These are phyloP conservation scores for Chironomus striatipennis DNA, from an alignment of 1,140 invertebrate genomes.

Conservation along the genomic window DNA sequence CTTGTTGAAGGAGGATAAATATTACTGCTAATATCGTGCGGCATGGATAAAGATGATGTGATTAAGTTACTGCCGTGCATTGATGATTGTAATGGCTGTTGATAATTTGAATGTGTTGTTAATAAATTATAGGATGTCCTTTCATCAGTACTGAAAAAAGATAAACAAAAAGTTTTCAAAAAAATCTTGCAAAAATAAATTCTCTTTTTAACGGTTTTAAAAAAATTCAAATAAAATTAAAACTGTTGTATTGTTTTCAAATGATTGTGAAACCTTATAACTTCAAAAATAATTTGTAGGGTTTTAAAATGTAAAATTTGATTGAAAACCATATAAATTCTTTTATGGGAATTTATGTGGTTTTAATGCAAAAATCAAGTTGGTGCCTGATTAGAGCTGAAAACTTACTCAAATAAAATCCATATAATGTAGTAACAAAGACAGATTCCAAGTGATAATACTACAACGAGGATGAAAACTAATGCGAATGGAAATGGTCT, in stretches of 20 bases:
- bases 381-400: too few species aligned
- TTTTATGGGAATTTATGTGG: too few species aligned
- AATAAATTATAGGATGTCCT: slow-evolving; percentile 4
- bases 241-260: not conserved
- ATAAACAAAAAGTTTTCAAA: slow-evolving; percentile 27
- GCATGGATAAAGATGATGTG: not conserved
- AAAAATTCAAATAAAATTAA: slow-evolving; percentile 25
- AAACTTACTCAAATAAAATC: slow-evolving; percentile 78
- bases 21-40: not conserved
- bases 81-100: slow-evolving; percentile 29
- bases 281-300: too few species aligned
- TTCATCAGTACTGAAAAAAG: slow-evolving; percentile 23
- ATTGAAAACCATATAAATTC: too few species aligned
- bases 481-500: slow-evolving; percentile 56
- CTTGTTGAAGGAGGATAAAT: not conserved
- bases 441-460: slow-evolving; percentile 69
- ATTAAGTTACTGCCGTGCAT: not conserved
- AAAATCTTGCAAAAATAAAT: slow-evolving; percentile 25
- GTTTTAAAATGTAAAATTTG: too few species aligned
- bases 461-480: slow-evolving; percentile 61
- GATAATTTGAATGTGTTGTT: slow-evolving; percentile 29
- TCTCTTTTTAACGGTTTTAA: not conserved
- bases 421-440: slow-evolving; percentile 85
- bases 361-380: too few species aligned
- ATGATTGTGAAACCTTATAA: too few species aligned